Percentiles rank a stretch among this genome's conserved stretches.
phyloP scores from a whole-genome alignment of 2,888 invertebrate species.

The Cryptocheilus praepositus region DNA sequence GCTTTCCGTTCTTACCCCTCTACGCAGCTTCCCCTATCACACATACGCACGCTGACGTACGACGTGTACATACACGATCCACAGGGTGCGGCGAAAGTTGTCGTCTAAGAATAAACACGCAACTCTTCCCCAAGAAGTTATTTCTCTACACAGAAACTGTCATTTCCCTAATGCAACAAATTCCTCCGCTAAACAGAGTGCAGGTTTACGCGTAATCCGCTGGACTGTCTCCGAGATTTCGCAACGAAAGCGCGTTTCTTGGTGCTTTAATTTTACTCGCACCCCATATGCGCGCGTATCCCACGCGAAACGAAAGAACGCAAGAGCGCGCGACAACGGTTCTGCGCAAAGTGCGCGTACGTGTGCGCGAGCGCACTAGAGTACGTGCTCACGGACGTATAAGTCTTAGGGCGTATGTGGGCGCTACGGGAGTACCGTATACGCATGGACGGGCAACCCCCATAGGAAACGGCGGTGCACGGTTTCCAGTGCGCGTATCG shows the following conservation, averaged over 20 bases:
- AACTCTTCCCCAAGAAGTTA: no score
- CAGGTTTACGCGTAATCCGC: no score
- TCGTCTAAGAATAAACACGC: no score
- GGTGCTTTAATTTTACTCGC: no score
- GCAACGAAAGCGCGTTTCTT: no score
- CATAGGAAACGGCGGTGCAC: conserved; percentile 40
- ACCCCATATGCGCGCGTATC: no score
- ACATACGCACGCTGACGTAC: conserved; percentile 31
- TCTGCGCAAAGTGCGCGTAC: conserved; percentile 12
- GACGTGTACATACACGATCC: conserved; percentile 18
- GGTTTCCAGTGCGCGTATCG: conserved; percentile 46
- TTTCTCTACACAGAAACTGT: no score
- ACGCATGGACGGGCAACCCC: conserved; percentile 47
- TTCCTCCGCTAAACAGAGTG: no score
- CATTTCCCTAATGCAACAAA: no score
- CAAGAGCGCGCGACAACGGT: conserved; percentile 31
- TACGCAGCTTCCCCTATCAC: conserved; percentile 17
- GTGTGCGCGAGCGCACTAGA: conserved; percentile 14
- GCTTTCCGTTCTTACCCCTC: conserved; percentile 25
- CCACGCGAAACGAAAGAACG: no score
- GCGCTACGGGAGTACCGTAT: conserved; percentile 23
- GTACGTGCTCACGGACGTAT: conserved; percentile 1
- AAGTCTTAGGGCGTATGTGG: neutral
- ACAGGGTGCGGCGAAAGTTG: no score
- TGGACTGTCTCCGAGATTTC: no score